phyloP scores from a whole-genome alignment of 2,888 invertebrate genomes.

The Drosophila algonquin region DNA sequence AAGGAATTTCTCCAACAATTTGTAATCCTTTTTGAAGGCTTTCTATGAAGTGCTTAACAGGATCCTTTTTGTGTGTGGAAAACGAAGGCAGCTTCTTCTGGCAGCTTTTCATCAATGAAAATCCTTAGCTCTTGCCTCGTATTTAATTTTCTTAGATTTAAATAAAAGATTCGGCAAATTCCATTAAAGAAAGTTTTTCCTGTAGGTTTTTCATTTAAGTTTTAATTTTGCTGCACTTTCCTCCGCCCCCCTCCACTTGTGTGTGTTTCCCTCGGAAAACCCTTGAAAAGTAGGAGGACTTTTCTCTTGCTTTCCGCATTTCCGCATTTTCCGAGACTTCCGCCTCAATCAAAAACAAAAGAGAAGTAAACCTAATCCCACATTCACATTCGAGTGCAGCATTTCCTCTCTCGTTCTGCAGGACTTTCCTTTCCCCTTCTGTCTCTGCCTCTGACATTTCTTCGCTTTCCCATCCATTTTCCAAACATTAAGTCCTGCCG shows the following conservation, averaged over 20 bases:
- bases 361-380: not conserved
- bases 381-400: conserved; percentile 11
- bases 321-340: conserved; percentile 12
- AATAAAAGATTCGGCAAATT: not conserved
- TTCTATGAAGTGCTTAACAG: no score
- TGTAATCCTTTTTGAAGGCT: no score
- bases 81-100: no score
- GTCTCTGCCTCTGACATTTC: no score
- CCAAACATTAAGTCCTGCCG: conserved; percentile 31
- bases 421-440: not conserved
- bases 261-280: not conserved
- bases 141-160: not conserved
- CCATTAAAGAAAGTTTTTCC: not conserved
- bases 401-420: not conserved
- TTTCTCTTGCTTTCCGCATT: conserved; percentile 13
- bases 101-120: not conserved
- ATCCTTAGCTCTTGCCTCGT: not conserved
- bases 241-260: not conserved
- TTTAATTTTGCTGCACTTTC: not conserved
- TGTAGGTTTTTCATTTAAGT: not conserved
- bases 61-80: no score
- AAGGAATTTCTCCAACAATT: no score
- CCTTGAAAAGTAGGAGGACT: not conserved
- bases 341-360: conserved; percentile 5
- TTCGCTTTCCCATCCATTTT: no score